Percentiles rank a stretch among this genome's conserved stretches.
Conservation (phyloP, 2,113 vertebrate species). For the Clupea harengus region DNA sequence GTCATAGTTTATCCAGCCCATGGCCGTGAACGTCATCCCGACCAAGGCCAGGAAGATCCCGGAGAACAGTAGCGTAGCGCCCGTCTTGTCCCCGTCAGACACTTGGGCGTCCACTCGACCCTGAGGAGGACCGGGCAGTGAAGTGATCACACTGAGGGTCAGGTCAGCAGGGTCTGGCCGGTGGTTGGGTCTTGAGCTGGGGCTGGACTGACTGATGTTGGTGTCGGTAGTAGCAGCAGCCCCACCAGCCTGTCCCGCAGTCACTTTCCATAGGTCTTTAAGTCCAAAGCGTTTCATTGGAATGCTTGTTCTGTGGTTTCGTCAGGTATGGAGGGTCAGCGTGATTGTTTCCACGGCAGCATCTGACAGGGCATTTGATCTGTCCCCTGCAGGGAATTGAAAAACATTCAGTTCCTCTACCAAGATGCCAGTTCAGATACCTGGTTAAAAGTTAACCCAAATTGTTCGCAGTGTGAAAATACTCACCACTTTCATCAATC, state of each 20-base stretch:
- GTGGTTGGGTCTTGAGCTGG: constrained; percentile 13
- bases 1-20: constrained; percentile 77
- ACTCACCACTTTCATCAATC: background rate
- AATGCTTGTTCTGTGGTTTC: background rate
- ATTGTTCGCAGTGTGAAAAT: background rate
- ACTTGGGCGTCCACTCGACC: constrained; percentile 58
- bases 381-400: background rate
- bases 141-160: constrained; percentile 66
- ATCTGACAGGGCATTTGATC: background rate
- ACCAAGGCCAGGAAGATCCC: constrained; percentile 77
- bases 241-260: background rate
- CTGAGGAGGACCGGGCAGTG: constrained; percentile 62
- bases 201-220: background rate
- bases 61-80: constrained; percentile 76
- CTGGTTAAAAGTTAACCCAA: background rate
- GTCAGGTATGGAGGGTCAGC: background rate
- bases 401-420: background rate
- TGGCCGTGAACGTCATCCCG: constrained; percentile 77
- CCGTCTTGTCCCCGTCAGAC: constrained; percentile 75
- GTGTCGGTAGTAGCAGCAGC: constrained; percentile 4
- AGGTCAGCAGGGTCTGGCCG: constrained; percentile 59
- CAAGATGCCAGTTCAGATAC: background rate
- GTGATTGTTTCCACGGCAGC: background rate
- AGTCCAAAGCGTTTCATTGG: constrained; percentile 17
- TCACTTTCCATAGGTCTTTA: constrained; percentile 19